A percentile compares a stretch with the other conserved stretches of the same genome.
Conservation (phyloP, 2,113 vertebrate species). For the Hassar affinis region DNA sequence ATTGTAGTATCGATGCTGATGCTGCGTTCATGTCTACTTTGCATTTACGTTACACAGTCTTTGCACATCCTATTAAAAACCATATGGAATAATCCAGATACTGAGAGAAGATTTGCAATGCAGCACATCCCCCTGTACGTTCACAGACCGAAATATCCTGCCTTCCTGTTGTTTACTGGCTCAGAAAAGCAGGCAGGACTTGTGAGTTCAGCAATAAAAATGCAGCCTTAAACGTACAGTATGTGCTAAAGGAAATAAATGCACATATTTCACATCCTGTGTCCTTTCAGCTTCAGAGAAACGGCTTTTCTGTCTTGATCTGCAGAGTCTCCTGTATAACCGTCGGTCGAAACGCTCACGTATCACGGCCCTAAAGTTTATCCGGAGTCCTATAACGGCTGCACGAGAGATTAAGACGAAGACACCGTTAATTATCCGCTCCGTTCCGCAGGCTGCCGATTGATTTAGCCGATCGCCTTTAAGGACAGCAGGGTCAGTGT, state of each 20-base stretch:
- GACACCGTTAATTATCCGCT: constrained; percentile 30
- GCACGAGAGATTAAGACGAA: constrained; percentile 21
- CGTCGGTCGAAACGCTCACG: too few species aligned
- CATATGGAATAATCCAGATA: too few species aligned
- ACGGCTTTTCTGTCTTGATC: neutral
- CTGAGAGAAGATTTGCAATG: too few species aligned
- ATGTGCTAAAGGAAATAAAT: neutral
- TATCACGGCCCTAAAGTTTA: neutral
- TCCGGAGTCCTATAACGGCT: neutral
- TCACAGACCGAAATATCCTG: neutral
- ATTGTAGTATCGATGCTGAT: neutral
- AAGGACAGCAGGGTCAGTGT: constrained; percentile 15
- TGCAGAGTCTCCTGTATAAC: neutral
- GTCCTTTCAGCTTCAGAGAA: neutral
- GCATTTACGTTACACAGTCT: neutral
- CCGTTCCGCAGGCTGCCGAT: constrained; percentile 15
- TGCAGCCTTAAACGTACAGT: neutral
- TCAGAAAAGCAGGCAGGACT: neutral
- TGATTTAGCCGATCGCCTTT: constrained; percentile 33
- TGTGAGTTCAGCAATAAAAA: neutral
- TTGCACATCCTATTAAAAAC: too few species aligned
- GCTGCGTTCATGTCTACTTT: neutral
- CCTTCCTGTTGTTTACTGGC: neutral
- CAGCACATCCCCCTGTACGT: neutral
- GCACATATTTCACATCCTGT: neutral